Evolutionary conservation across 2,888 invertebrate genomes (phyloP), one percentile per base, ranked within the genome.

Genomic region (Brachycybe producta): DNA sequence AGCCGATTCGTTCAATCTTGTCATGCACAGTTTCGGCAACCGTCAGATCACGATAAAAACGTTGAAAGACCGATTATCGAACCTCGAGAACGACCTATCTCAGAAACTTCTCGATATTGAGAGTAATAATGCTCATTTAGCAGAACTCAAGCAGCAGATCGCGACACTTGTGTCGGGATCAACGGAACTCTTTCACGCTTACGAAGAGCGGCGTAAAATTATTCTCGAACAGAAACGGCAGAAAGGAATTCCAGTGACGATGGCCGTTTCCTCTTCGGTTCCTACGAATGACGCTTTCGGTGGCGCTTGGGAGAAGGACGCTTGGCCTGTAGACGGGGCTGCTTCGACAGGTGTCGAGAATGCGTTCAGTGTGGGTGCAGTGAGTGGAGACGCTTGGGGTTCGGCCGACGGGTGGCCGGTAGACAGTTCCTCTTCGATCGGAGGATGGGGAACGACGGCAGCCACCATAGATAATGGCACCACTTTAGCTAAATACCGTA

Each of bases 91-190:
- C 52, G 67, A 69, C 26, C 66, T 65, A 15, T 80, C 82, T 54
- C 74, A 75, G 26, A 88, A 85, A 69, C 77, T 82, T 62, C 67
- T 76, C 2, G 88, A 91, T 61, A 78, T 90, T 51, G 84, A 86
- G 60, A 79, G 79, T 46, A 86, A 83, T 65, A 83, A 84, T 62
- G 67, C 75, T 2, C 82, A 84, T 61, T 71, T 88, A 54, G 73
- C 76, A 57, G 66, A 65, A 54, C 38, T 47, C 8, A 81, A 78
- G 59, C 74, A 71, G 13, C 77, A 81, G 48, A 74, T 87, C 50
- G 69, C 74, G 7, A 75, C 74, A 51, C 68, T 87, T 26, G 71
- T 80, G 1, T 72, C 72, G 36, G 82, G 84, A 62, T 86, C 80
- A 61, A 77, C 79, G 61, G 72, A 72, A 47, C 67, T 80, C 15